Base-by-base conservation (phyloP, 2,113 vertebrate species). In the Dipodomys spectabilis region DNA sequence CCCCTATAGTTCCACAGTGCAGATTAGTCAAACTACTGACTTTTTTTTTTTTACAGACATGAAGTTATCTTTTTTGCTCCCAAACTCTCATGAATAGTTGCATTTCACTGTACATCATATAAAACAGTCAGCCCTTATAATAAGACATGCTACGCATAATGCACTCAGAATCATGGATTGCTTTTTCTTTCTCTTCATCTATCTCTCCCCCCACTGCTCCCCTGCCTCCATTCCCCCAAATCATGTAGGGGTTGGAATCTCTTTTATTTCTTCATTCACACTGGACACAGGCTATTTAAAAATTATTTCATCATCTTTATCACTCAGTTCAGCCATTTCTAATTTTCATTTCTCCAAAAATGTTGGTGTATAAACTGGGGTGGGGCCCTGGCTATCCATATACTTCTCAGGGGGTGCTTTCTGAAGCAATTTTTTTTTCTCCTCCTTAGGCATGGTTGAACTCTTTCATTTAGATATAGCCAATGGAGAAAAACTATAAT, bases 401-500 rank as follows among this genome's bases (percentile, higher is more conserved):
- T 89, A 74, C 69, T 92, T 91, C 72, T 94, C 84, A 57, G 94
- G 62, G 67, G 44, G 64, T 93, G 5, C 67, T 19, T 12, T 92
- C 27, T 45, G 35, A 78, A 82, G 78, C 13, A 1, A 32, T 28
- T 12, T 64, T 79, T 74, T 79, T 18, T 86, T 75, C 39, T 67
- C 85, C 20, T 73, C 80, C 6, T 82, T 80, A n/a, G n/a, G 18
- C 53, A 25, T 12, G 8, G 12, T n/a, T 25, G 77, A 81, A 39
- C 68, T 44, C 7, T 87, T 71, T 39, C 60, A 74, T 2, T 82
- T 65, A 7, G 8, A 27, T 53, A 82, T 93, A 86, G 99, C 99
- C 95, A 99, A 99, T 96, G 99, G 99, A 0, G 99, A 99, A 92
- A 99, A 99, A 95, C 98, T 97, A 1, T 99, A 99, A n/a, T 99